Conservation (phyloP, 2,797 vertebrate genomes). For the Protonibea diacanthus region DNA sequence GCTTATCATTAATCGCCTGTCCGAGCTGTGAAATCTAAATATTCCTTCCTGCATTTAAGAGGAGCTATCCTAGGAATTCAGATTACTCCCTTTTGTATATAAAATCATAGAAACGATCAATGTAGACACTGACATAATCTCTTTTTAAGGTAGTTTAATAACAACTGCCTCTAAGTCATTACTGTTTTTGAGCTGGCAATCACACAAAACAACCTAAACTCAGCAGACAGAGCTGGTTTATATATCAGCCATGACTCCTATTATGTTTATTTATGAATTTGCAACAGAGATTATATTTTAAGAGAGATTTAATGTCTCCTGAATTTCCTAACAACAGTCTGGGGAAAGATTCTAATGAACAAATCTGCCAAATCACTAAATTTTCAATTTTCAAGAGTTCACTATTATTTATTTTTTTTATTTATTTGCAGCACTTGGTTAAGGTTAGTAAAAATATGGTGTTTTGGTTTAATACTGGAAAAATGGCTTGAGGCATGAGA, state of each 20-base stretch:
- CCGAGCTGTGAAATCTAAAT: conserved; percentile 26
- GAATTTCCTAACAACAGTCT: neutral
- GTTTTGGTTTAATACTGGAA: neutral
- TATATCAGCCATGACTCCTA: neutral
- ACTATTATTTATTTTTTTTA: no score
- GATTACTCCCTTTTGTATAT: neutral
- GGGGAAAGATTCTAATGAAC: neutral
- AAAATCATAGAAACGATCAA: neutral
- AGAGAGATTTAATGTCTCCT: neutral
- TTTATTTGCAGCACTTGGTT: no score
- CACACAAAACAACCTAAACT: neutral
- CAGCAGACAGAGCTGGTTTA: neutral
- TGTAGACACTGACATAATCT: neutral
- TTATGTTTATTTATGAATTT: neutral
- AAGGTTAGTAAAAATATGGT: neutral
- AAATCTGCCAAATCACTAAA: neutral
- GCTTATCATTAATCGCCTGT: conserved; percentile 11
- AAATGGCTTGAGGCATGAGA: neutral
- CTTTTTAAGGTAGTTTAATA: neutral
- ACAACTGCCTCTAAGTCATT: neutral
- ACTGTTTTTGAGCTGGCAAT: neutral
- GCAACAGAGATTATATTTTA: neutral
- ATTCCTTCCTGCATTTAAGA: conserved; percentile 38
- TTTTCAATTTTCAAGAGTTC: neutral
- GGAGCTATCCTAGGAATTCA: conserved; percentile 21